phyloP scores from a whole-genome alignment of 2,888 invertebrate species.

The Syritta pipiens region DNA sequence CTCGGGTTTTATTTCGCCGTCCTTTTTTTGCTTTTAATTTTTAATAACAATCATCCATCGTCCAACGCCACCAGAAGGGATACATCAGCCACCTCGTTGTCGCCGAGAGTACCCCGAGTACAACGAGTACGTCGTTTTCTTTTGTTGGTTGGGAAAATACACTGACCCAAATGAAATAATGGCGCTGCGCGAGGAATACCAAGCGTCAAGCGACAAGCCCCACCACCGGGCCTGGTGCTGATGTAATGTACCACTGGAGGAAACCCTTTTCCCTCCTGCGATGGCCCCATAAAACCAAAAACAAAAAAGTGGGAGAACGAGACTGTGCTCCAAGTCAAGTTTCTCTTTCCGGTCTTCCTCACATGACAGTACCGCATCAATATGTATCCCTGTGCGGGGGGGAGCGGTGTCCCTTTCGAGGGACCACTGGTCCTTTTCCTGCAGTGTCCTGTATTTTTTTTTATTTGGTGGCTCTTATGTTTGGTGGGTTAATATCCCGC shows the following conservation, averaged over 20 bases:
- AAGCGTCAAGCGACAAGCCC: too few species aligned
- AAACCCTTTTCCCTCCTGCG: conserved; percentile 4
- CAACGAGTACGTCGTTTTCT: conserved; percentile 23
- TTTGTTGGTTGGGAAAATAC: conserved; percentile 42
- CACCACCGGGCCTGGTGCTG: background rate
- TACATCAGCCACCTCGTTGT: conserved; percentile 14
- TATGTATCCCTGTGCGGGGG: conserved; percentile 8
- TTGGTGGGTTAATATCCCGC: conserved; percentile 22
- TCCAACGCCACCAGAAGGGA: conserved; percentile 1
- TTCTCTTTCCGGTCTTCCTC: conserved; percentile 44
- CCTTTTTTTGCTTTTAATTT: conserved; percentile 24
- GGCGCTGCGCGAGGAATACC: conserved; percentile 49
- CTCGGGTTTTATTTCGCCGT: background rate
- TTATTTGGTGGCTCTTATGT: background rate
- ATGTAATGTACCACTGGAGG: conserved; percentile 2
- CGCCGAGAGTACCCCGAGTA: background rate
- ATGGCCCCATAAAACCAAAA: conserved; percentile 33
- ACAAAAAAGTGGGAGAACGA: background rate
- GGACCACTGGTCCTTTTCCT: conserved; percentile 1
- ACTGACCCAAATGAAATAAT: conserved; percentile 55
- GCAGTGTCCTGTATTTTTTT: background rate
- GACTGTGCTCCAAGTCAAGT: conserved; percentile 35
- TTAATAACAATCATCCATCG: conserved; percentile 54
- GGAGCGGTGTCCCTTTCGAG: background rate
- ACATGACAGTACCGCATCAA: conserved; percentile 51